Evolutionary conservation across 2,888 invertebrate genomes (phyloP).

Genomic region (Halictus quadricinctus): DNA sequence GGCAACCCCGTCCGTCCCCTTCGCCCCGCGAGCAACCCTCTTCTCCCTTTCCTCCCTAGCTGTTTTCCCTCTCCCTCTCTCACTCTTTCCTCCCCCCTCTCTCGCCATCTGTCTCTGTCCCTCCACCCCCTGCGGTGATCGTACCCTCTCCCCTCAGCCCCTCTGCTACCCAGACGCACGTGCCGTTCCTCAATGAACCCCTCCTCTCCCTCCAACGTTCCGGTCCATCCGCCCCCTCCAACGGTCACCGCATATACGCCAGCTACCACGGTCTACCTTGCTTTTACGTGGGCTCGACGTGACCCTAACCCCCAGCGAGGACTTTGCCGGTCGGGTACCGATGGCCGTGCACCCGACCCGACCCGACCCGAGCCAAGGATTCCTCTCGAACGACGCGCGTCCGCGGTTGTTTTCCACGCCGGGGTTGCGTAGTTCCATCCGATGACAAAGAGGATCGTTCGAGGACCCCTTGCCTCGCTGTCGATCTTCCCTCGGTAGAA

Average conservation of each 20-base stretch:
- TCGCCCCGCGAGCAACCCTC: slow-evolving; percentile 28
- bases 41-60: slow-evolving; percentile 32
- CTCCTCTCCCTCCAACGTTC: slow-evolving; percentile 55
- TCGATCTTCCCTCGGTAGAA: neutral
- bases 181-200: slow-evolving; percentile 79
- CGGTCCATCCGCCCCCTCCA: slow-evolving; percentile 25
- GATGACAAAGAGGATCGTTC: neutral
- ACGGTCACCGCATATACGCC: slow-evolving; percentile 22
- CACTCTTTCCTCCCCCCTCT: neutral
- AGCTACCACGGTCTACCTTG: slow-evolving; percentile 50
- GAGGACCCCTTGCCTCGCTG: neutral
- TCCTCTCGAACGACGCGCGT: neutral
- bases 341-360: slow-evolving; percentile 50
- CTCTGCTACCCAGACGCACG: slow-evolving; percentile 62
- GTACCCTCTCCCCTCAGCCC: neutral
- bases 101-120: neutral
- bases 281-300: slow-evolving; percentile 58
- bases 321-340: slow-evolving; percentile 41
- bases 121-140: neutral
- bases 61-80: slow-evolving; percentile 51
- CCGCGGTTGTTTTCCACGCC: neutral
- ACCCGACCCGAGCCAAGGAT: slow-evolving; percentile 17
- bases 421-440: neutral
- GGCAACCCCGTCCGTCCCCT: slow-evolving; percentile 73
- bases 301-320: slow-evolving; percentile 66